Percentiles rank a stretch among this genome's conserved stretches.
These are phyloP conservation scores for Diabrotica balteata DNA, from an alignment of 2,888 invertebrate species.

Conservation along the genomic window DNA sequence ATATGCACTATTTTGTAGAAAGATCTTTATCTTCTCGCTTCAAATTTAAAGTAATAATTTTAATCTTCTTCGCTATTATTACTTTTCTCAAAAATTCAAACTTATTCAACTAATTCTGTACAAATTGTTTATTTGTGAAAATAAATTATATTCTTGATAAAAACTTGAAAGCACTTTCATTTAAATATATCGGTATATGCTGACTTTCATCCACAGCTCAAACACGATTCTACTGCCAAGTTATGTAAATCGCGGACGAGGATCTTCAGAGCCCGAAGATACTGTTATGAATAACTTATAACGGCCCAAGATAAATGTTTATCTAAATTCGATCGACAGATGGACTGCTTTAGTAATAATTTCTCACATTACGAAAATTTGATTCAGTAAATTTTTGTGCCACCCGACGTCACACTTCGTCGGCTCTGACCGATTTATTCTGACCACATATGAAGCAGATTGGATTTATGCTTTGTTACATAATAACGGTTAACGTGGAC, in stretches of 20 bases:
- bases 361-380: constrained; percentile 48
- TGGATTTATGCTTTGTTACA: no score
- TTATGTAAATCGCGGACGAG: constrained; percentile 17
- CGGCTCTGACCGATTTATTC: no score
- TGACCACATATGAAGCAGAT: no score
- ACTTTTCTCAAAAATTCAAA: no score
- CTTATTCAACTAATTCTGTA: no score
- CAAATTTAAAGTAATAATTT: no score
- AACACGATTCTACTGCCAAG: neutral
- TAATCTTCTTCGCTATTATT: no score
- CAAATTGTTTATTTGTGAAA: no score
- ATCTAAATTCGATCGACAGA: constrained; percentile 48
- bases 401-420: constrained; percentile 44
- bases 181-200: neutral
- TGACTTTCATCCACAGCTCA: neutral
- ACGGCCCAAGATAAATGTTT: constrained; percentile 25
- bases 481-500: no score
- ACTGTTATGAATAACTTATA: constrained; percentile 23
- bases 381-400: constrained; percentile 40
- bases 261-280: constrained; percentile 2
- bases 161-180: neutral
- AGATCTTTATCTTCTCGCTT: no score
- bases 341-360: constrained; percentile 46
- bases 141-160: neutral
- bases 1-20: no score